These are phyloP conservation scores for Eupsittula cactorum DNA, from an alignment of 2,113 vertebrate genomes.

Conservation along the genomic window DNA sequence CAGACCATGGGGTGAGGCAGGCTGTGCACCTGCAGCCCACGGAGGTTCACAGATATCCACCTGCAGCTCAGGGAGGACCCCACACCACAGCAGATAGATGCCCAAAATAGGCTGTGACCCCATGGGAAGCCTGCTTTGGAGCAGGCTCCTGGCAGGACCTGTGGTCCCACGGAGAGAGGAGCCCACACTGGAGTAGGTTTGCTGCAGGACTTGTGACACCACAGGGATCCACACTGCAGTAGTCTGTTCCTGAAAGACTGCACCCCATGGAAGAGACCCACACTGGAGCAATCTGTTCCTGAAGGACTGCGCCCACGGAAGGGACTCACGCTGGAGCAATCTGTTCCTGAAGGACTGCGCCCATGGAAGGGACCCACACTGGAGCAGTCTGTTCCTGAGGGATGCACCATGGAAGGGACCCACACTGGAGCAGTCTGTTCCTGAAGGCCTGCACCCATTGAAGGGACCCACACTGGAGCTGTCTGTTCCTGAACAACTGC, in stretches of 20 bases:
- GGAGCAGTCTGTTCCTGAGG: not conserved
- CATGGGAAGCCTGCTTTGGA: not conserved
- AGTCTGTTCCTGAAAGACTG: not conserved
- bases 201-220: not conserved
- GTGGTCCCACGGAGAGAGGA: not conserved
- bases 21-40: not conserved
- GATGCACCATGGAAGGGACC: not conserved
- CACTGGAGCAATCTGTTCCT: not conserved
- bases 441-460: not conserved
- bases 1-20: not conserved
- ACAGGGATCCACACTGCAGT: not conserved
- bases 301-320: not conserved
- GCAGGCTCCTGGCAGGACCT: not conserved
- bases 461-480: no score
- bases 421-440: not conserved
- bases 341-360: not conserved
- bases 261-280: not conserved
- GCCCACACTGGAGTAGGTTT: not conserved
- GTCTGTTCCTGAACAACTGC: not conserved
- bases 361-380: no score
- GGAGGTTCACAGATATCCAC: not conserved
- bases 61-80: not conserved
- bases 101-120: not conserved
- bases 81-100: not conserved
- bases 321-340: no score